phyloP scores from a whole-genome alignment of 2,888 invertebrate species.

The Spodoptera littoralis region DNA sequence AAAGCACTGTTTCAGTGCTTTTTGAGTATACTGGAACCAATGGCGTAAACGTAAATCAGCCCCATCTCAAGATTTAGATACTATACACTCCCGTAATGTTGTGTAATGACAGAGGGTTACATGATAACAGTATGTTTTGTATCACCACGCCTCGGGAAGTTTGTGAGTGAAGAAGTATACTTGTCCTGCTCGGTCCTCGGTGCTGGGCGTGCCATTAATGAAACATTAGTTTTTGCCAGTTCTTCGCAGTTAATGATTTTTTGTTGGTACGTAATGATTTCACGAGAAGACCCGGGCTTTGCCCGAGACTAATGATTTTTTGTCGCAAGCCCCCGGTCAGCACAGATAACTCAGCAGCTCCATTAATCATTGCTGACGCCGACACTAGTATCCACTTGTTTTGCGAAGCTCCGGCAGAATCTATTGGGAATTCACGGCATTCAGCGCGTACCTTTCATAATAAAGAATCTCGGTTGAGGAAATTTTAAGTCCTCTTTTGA shows the following conservation, averaged over 20 bases:
- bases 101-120: too few relatives aligned
- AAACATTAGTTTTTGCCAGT: slow-evolving; percentile 52
- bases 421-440: slow-evolving; percentile 38
- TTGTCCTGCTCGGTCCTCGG: too few relatives aligned
- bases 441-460: slow-evolving; percentile 33
- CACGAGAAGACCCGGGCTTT: slow-evolving; percentile 32
- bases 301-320: slow-evolving; percentile 53
- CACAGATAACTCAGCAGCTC: slow-evolving; percentile 55
- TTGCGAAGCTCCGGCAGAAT: slow-evolving; percentile 24
- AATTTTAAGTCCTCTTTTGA: slow-evolving; percentile 52
- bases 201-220: slow-evolving; percentile 47
- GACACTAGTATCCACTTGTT: slow-evolving; percentile 40
- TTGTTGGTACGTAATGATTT: slow-evolving; percentile 64
- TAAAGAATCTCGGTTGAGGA: slow-evolving; percentile 42
- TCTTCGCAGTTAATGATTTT: slow-evolving; percentile 62
- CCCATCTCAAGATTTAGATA: too few relatives aligned
- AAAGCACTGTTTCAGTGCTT: too few relatives aligned
- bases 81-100: too few relatives aligned
- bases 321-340: slow-evolving; percentile 40
- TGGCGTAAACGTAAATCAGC: too few relatives aligned
- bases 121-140: too few relatives aligned
- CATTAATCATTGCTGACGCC: slow-evolving; percentile 60
- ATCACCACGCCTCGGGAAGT: too few relatives aligned
- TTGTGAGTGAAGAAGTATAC: too few relatives aligned
- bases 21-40: too few relatives aligned